Evolutionary conservation across 2,888 invertebrate genomes (phyloP), one percentile per base, ranked within the genome.

Genomic region (Ellobium chinense): DNA sequence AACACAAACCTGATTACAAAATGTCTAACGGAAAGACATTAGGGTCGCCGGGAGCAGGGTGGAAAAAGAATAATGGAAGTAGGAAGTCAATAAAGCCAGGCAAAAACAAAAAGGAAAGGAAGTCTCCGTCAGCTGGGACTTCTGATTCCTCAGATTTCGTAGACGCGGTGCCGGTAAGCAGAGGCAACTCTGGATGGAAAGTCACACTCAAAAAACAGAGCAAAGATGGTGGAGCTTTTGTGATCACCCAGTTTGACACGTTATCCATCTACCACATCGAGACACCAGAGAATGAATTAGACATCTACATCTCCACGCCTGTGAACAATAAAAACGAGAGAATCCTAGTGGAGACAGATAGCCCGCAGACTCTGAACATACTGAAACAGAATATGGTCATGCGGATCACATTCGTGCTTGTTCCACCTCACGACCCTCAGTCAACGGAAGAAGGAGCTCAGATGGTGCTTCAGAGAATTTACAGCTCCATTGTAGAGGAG

Each of bases 361-460:
- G 56, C n/a, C 18, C n/a, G 5, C 36, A 65, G 18, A 54, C 18
- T 29, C 12, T 73, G 27, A 27, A 66, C 29, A 9, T 77, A 1
- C 39, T 77, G 14, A 14, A 39, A 1, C 66, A 79, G 27, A 54
- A 54, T 24, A 58, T 80, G 60, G 63, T 66, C 5, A 73, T 85
- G 73, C 69, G 80, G 31, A 85, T 90, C 9, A 70, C 84, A 7
- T 90, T 90, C 74, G 80, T 88, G 27, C 82, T 90, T 4, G 76
- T 87, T n/a, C 87, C 88, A 5, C 82, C 87, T 0, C 78, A 79
- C 37, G 83, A 87, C 62, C 78, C 78, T 58, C 70, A 74, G 0
- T 63, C 77, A 1, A 66, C 78, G 3, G 88, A 87, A 34, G 85
- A 82, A 54, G 82, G 86, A 2, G 84, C 87, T 0, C 74, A 78